Evolutionary conservation across 2,797 vertebrate genomes (phyloP).

Genomic region (Neopelma chrysocephalum): DNA sequence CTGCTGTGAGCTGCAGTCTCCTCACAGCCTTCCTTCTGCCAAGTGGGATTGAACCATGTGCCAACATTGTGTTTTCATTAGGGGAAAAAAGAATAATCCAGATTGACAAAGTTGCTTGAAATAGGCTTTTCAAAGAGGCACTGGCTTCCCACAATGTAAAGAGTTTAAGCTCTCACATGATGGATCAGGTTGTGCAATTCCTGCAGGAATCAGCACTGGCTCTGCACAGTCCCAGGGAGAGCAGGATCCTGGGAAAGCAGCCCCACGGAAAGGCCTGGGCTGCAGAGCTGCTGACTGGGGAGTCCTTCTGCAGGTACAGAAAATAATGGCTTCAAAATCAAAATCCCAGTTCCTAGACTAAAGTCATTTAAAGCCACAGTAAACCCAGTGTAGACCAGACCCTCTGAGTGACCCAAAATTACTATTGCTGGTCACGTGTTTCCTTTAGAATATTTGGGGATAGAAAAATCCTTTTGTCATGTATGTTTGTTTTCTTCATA

Average conservation of each 20-base stretch:
- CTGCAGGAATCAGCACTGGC: neutral
- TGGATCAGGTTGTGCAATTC: neutral
- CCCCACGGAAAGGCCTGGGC: neutral
- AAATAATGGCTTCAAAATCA: neutral
- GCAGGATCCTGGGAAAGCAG: neutral
- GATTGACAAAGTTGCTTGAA: neutral
- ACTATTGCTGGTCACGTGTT: neutral
- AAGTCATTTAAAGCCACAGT: neutral
- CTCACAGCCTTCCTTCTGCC: neutral
- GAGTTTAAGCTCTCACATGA: conserved; percentile 29
- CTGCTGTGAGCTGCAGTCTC: neutral
- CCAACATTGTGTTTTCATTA: neutral
- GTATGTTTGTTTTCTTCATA: neutral
- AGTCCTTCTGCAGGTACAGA: neutral
- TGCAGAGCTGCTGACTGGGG: neutral
- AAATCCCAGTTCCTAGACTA: neutral
- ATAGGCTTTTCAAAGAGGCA: neutral
- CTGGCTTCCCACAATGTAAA: neutral
- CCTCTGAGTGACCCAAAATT: neutral
- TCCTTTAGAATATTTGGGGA: neutral
- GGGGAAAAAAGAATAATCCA: neutral
- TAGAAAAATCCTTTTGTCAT: neutral
- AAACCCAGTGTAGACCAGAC: neutral
- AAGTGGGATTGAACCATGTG: neutral
- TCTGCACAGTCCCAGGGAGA: neutral